Conservation (phyloP, 2,113 vertebrate species). For the Hippoglossus stenolepis region DNA sequence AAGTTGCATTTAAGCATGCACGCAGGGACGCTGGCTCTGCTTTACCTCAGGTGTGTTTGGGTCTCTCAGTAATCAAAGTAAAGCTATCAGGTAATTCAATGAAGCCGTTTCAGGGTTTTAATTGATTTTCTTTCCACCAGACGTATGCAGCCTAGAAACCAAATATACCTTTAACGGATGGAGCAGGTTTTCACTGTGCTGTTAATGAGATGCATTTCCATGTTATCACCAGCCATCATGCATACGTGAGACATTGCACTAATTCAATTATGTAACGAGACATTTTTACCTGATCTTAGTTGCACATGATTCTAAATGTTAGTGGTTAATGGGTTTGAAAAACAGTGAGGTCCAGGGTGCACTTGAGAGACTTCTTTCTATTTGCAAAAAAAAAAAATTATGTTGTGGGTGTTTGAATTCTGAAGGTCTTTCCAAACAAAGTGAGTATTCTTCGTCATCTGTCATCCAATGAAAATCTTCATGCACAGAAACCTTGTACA, state of each 20-base stretch:
- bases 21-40: background rate
- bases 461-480: too few relatives aligned
- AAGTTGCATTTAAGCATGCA: background rate
- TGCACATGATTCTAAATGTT: too few relatives aligned
- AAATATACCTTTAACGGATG: slow-evolving; percentile 23
- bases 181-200: background rate
- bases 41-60: slow-evolving; percentile 4
- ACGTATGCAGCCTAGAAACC: slow-evolving; percentile 17
- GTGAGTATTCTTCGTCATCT: too few relatives aligned
- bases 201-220: background rate
- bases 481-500: too few relatives aligned
- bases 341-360: too few relatives aligned
- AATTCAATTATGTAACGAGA: background rate
- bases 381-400: too few relatives aligned
- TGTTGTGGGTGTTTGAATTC: too few relatives aligned
- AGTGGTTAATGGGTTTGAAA: too few relatives aligned
- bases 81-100: slow-evolving; percentile 30
- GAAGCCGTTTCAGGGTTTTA: background rate
- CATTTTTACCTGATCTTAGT: background rate
- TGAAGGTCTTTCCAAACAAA: too few relatives aligned
- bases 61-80: slow-evolving; percentile 6
- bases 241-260: slow-evolving; percentile 10
- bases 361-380: too few relatives aligned
- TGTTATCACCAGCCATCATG: background rate
- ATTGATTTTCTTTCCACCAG: slow-evolving; percentile 51